Percentiles rank a stretch among this genome's conserved stretches.
Evolutionary conservation across 2,797 vertebrate species (phyloP).

Genomic region (Lagocephalus sceleratus): DNA sequence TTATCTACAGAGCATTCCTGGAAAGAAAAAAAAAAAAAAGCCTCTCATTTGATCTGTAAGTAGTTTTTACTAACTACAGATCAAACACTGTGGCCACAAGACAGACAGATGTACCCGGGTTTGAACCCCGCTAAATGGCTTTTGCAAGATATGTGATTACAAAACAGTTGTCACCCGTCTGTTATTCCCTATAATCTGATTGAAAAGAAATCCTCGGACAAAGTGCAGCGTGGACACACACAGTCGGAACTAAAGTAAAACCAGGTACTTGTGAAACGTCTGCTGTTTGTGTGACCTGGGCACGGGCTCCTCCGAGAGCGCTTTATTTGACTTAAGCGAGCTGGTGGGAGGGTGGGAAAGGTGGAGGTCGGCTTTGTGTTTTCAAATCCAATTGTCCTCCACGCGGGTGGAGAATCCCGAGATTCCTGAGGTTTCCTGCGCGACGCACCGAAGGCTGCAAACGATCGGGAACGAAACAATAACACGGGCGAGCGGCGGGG

Average conservation of each 20-base stretch:
- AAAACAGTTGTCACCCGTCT: slow-evolving; percentile 63
- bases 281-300: slow-evolving; percentile 55
- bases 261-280: slow-evolving; percentile 24
- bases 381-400: slow-evolving; percentile 66
- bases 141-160: slow-evolving; percentile 45
- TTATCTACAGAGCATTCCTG: no score
- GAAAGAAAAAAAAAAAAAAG: no score
- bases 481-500: slow-evolving; percentile 12
- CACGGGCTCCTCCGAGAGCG: slow-evolving; percentile 43
- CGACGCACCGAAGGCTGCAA: slow-evolving; percentile 43
- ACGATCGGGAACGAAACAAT: slow-evolving; percentile 11
- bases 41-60: no score
- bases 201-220: slow-evolving; percentile 59
- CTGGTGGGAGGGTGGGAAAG: slow-evolving; percentile 49
- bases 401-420: slow-evolving; percentile 36
- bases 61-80: slow-evolving; percentile 35
- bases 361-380: slow-evolving; percentile 44
- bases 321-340: slow-evolving; percentile 51
- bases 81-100: slow-evolving; percentile 33
- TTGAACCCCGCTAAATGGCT: slow-evolving; percentile 44
- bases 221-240: slow-evolving; percentile 36
- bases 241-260: slow-evolving; percentile 30
- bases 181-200: slow-evolving; percentile 59
- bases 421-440: slow-evolving; percentile 56
- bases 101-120: slow-evolving; percentile 31